Conservation (phyloP, 2,797 vertebrate genomes). For the Gobionotothen gibberifrons region DNA sequence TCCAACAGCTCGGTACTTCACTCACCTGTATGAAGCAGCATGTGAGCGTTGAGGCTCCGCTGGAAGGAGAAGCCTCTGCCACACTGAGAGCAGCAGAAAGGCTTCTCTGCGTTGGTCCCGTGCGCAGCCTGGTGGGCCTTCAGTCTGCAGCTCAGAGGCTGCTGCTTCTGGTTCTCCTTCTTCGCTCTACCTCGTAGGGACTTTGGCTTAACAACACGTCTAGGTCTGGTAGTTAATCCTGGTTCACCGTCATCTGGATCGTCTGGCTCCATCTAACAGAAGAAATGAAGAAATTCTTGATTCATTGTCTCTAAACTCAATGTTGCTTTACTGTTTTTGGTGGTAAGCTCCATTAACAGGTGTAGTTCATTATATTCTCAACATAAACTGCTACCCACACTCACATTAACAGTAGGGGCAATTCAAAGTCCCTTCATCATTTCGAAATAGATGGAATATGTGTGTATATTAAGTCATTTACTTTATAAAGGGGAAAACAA, state of each 20-base stretch:
- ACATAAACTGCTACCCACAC: neutral
- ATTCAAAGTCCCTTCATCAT: neutral
- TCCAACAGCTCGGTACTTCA: too few relatives aligned
- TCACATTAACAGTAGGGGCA: neutral
- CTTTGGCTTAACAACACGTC: conserved; percentile 40
- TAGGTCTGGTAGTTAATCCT: conserved; percentile 43
- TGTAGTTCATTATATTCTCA: neutral
- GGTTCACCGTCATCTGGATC: conserved; percentile 35
- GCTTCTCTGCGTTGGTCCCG: conserved; percentile 56
- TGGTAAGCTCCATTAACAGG: neutral
- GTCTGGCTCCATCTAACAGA: conserved; percentile 43
- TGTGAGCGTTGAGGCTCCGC: conserved; percentile 75
- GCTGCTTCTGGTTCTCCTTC: conserved; percentile 43
- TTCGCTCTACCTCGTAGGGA: conserved; percentile 26
- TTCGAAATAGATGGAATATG: neutral
- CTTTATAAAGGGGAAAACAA: neutral
- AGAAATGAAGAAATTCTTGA: neutral
- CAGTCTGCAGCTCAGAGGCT: conserved; percentile 73
- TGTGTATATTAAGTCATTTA: neutral
- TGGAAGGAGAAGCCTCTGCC: conserved; percentile 73
- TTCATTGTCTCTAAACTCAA: fast-evolving
- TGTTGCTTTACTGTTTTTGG: neutral
- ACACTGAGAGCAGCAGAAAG: conserved; percentile 75
- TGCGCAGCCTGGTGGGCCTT: conserved; percentile 76
- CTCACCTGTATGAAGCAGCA: conserved; percentile 78